phyloP scores from a whole-genome alignment of 2,113 vertebrate species.

The Ammodytes marinus region DNA sequence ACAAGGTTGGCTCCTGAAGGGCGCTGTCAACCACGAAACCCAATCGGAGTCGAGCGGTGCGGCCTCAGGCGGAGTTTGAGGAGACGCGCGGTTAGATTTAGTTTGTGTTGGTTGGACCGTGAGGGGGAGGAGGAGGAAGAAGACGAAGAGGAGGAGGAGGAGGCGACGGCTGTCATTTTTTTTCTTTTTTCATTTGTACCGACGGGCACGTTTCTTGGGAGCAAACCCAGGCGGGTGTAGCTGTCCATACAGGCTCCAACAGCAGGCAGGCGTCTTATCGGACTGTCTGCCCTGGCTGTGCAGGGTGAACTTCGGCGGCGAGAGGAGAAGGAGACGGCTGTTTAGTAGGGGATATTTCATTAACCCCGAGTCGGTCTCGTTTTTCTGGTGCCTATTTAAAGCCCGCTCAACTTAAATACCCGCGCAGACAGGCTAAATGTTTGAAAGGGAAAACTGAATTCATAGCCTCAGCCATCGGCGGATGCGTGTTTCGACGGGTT shows the following conservation, averaged over 20 bases:
- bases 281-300: slow-evolving; percentile 14
- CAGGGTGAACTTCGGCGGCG: slow-evolving; percentile 12
- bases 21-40: slow-evolving; percentile 45
- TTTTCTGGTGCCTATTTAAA: slow-evolving; percentile 21
- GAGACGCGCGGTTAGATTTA: slow-evolving; percentile 80
- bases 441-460: background rate
- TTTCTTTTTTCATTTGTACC: slow-evolving; percentile 69
- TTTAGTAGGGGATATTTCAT: slow-evolving; percentile 7
- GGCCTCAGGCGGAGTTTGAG: slow-evolving; percentile 81
- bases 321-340: background rate
- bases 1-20: slow-evolving; percentile 53
- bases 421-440: slow-evolving; percentile 3
- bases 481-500: slow-evolving; percentile 32
- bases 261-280: slow-evolving; percentile 34
- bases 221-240: slow-evolving; percentile 61
- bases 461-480: background rate
- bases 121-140: slow-evolving; percentile 71
- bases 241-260: slow-evolving; percentile 42
- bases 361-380: background rate
- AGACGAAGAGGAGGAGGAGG: slow-evolving; percentile 57
- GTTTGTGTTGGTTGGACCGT: slow-evolving; percentile 79
- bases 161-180: slow-evolving; percentile 71
- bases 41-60: slow-evolving; percentile 64
- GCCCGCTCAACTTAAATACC: slow-evolving; percentile 4
- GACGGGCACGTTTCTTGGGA: slow-evolving; percentile 72